Percentiles rank a stretch among this genome's conserved stretches.
Conservation (phyloP, 1,140 invertebrate genomes). For the Drosophila neocordata region DNA sequence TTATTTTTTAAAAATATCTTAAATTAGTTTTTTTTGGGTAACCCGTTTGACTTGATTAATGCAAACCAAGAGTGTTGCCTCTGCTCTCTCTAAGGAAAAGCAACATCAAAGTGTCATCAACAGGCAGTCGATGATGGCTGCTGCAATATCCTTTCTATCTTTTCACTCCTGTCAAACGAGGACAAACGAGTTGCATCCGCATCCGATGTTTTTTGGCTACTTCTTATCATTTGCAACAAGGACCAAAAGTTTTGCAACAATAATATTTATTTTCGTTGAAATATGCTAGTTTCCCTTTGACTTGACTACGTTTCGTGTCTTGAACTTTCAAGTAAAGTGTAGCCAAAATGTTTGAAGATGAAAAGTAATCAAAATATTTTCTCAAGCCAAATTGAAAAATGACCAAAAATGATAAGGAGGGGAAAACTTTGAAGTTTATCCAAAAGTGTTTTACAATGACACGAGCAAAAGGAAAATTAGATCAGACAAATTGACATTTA, state of each 20-base stretch:
- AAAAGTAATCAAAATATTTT: constrained; percentile 80
- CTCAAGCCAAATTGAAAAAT: constrained; percentile 57
- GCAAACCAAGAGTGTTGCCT: background rate
- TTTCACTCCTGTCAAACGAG: background rate
- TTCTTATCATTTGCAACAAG: constrained; percentile 60
- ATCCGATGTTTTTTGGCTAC: constrained; percentile 12
- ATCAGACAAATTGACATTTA: constrained; percentile 75
- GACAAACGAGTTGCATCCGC: constrained; percentile 21
- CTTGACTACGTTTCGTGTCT: constrained; percentile 28
- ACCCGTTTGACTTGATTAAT: constrained; percentile 1
- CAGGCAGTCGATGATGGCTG: constrained; percentile 37
- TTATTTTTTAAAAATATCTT: no score
- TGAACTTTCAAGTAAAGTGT: constrained; percentile 46
- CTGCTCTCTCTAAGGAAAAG: constrained; percentile 20
- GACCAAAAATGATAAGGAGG: background rate
- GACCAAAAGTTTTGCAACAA: constrained; percentile 68
- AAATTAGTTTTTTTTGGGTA: no score
- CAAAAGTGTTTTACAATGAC: constrained; percentile 50
- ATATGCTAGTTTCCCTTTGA: constrained; percentile 45
- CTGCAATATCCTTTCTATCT: no score
- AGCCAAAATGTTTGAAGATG: constrained; percentile 47
- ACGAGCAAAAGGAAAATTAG: constrained; percentile 39
- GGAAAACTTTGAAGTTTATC: constrained; percentile 38
- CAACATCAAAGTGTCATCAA: constrained; percentile 70
- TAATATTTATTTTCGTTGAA: constrained; percentile 72